A percentile compares a stretch with the other conserved stretches of the same genome.
Evolutionary conservation across 2,888 invertebrate species (phyloP).

Genomic region (Pemphredon lugubris): DNA sequence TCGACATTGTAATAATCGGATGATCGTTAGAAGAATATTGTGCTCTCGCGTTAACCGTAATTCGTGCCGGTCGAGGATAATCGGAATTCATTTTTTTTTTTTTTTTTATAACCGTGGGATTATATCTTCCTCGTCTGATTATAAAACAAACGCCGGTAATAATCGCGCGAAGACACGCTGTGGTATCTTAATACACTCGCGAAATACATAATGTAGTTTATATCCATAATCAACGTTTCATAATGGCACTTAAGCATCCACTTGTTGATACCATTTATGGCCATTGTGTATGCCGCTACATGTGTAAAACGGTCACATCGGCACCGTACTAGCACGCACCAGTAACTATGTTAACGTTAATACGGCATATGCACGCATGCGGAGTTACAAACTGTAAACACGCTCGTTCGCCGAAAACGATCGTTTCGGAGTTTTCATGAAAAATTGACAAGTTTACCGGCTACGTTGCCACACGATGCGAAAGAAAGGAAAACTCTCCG

Average conservation of each 20-base stretch:
- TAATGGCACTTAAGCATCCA: conserved; percentile 77
- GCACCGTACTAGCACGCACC: conserved; percentile 60
- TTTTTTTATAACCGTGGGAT: not conserved
- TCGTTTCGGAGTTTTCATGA: not conserved
- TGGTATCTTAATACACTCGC: conserved; percentile 60
- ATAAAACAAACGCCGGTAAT: conserved; percentile 52
- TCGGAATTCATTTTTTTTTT: not conserved
- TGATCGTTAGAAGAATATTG: not conserved
- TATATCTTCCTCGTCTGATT: conserved; percentile 30
- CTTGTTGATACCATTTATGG: conserved; percentile 77
- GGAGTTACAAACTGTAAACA: conserved; percentile 53
- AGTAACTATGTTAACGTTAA: conserved; percentile 60
- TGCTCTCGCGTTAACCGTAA: not conserved
- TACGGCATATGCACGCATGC: conserved; percentile 59
- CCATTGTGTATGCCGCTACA: conserved; percentile 66
- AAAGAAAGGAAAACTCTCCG: too few species aligned
- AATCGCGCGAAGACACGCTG: conserved; percentile 67
- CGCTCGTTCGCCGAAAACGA: conserved; percentile 15
- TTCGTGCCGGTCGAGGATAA: not conserved
- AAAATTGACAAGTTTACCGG: not conserved
- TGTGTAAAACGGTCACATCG: conserved; percentile 64
- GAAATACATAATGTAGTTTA: conserved; percentile 68
- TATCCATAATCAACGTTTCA: conserved; percentile 72
- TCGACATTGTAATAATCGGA: not conserved
- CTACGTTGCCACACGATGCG: too few species aligned